Conservation (phyloP, 2,888 invertebrate species). For the Nebria brevicollis region DNA sequence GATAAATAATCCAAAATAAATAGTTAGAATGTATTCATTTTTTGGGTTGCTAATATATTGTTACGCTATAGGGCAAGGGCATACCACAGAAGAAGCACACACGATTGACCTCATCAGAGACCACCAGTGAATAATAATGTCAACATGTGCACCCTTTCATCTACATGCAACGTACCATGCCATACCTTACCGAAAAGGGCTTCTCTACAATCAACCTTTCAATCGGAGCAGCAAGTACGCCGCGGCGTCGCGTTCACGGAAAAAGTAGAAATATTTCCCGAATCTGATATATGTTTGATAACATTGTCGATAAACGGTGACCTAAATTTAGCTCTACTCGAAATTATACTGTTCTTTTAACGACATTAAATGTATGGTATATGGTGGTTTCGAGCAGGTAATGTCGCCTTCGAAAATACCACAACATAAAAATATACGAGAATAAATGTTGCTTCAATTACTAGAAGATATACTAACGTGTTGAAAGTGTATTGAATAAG, state of each 20-base stretch:
- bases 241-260: not conserved
- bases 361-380: slow-evolving; percentile 35
- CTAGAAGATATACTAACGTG: not conserved
- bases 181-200: not conserved
- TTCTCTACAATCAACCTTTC: slow-evolving; percentile 16
- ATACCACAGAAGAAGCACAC: slow-evolving; percentile 3
- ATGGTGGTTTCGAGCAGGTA: not conserved
- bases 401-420: not conserved
- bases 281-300: slow-evolving; percentile 42
- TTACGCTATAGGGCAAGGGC: not conserved
- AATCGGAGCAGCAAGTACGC: not conserved
- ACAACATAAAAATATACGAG: not conserved
- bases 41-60: not conserved
- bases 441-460: not conserved
- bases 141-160: slow-evolving; percentile 20
- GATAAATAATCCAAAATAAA: too few relatives aligned
- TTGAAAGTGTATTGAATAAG: not conserved
- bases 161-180: not conserved
- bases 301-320: slow-evolving; percentile 44
- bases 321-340: slow-evolving; percentile 35
- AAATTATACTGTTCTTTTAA: slow-evolving; percentile 40
- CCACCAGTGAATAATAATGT: slow-evolving; percentile 36
- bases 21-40: not conserved
- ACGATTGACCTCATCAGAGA: slow-evolving; percentile 41
- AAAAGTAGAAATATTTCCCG: slow-evolving; percentile 9